Evolutionary conservation across 2,113 vertebrate species (phyloP), one percentile per base, ranked within the genome.

Genomic region (Ictalurus punctatus): DNA sequence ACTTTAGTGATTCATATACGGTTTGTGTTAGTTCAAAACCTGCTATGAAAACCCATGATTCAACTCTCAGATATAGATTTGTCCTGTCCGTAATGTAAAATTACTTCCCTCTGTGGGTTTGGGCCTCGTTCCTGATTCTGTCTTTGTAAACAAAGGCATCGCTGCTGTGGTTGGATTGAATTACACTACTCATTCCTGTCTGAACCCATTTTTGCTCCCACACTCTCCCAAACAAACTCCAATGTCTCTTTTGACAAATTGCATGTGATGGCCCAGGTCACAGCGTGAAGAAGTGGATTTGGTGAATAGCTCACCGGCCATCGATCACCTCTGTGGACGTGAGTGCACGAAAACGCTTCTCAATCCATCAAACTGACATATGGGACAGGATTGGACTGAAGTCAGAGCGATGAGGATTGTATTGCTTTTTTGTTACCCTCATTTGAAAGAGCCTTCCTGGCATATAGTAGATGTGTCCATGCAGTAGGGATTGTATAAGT

Each of bases 201-300:
- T 87, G 82, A 73, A 89, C 34, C 86, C 86, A 92, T 87, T 87
- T 83, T 88, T 90, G 87, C 84, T 85, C 40, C 27, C 76, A 78
- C 87, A 88, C 83, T 81, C 86, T 61, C 27, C 54, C 88, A 82
- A 90, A 86, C 90, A 85, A 71, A 89, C 65, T 84, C 83, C 81
- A 90, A 0, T 59, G 83, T 89, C 67, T 88, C 81, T 82, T 63
- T 83, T 90, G 90, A 90, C 85, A 90, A 90, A 89, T 84, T 44
- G 84, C 84, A 84, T 84, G 74, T 89, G 88, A 89, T 85, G 74
- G 83, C 48, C 86, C 52, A 80, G 84, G 85, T 83, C 63, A 56
- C 44, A 74, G 82, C 16, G 73, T 91, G 90, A 84, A 84, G 83
- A 90, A 52, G n/a, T 90, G 56, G 87, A 83, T 80, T 85, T 89